Base-by-base conservation (phyloP, 2,797 vertebrate genomes). In the Discoglossus pictus region DNA sequence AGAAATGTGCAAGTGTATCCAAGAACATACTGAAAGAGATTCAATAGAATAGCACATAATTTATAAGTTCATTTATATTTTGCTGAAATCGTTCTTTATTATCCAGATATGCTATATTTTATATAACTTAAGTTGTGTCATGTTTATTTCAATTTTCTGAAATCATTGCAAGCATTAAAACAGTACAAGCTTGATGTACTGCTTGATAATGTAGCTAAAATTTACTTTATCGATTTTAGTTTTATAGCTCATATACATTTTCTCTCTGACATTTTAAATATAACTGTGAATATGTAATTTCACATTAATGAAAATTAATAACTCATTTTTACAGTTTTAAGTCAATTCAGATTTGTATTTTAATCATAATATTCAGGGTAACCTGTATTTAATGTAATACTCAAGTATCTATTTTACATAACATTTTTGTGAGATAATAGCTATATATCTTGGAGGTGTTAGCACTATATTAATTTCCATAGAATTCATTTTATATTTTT, bases 211-310 rank as follows among this genome's bases (percentile, higher is more conserved):
- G 17, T 7, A 34, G n/a, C 21, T 34, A 18, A 46, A 66, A 56
- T 48, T 24, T 56, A 36, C 20, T 15, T 39, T 66, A 44, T 48
- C 39, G n/a, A 35, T 56, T 46, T 39, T 25, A 9, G 27, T 52
- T 63, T 56, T 31, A 56, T 18, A 47, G 42, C 7, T 16, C 21
- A 38, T 48, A 15, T 56, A 66, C 12, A 38, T 56, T 55, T 66
- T 56, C 15, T 18, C 12, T 8, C 21, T 66, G 63, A 48, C 52
- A 66, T 39, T 56, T 66, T 66, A 48, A 55, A 46, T 39, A 36
- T 23, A 38, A 43, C 21, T 55, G 25, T 66, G 56, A 66, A 56
- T 66, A 66, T 44, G 42, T 38, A 27, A 46, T 54, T 47, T 48
- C 7, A 25, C 21, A 25, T 56, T 66, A 48, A 56, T 66, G 43